Percentiles rank a stretch among this genome's conserved stretches.
Conservation (phyloP, 2,797 vertebrate genomes). For the Oreochromis mossambicus region DNA sequence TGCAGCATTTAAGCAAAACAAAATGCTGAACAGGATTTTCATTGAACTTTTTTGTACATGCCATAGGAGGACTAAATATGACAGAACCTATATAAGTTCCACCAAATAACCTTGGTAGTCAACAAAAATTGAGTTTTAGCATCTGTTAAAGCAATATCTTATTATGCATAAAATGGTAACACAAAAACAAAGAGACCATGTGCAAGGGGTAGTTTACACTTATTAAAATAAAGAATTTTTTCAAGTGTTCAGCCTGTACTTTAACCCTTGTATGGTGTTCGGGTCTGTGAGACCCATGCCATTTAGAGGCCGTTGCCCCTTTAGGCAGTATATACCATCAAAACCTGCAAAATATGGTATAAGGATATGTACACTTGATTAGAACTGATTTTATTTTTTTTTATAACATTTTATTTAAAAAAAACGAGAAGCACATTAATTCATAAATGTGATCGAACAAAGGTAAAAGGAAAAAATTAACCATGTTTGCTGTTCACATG, state of each 20-base stretch:
- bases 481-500: too few relatives aligned
- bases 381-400: too few relatives aligned
- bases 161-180: neutral
- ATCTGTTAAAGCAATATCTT: neutral
- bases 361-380: too few relatives aligned
- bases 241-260: neutral
- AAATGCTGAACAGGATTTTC: neutral
- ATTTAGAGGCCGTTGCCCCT: too few relatives aligned
- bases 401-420: too few relatives aligned
- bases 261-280: too few relatives aligned
- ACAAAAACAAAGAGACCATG: neutral
- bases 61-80: neutral
- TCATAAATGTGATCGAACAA: too few relatives aligned
- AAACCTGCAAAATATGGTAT: too few relatives aligned
- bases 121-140: neutral
- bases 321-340: too few relatives aligned
- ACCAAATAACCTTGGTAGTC: neutral
- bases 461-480: too few relatives aligned
- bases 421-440: too few relatives aligned
- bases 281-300: too few relatives aligned
- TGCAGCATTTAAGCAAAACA: neutral
- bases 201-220: neutral
- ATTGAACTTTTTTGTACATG: neutral
- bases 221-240: neutral
- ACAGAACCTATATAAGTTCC: neutral